A percentile compares a stretch with the other conserved stretches of the same genome.
Evolutionary conservation across 2,888 invertebrate genomes (phyloP).

Genomic region (Erebia palarica): DNA sequence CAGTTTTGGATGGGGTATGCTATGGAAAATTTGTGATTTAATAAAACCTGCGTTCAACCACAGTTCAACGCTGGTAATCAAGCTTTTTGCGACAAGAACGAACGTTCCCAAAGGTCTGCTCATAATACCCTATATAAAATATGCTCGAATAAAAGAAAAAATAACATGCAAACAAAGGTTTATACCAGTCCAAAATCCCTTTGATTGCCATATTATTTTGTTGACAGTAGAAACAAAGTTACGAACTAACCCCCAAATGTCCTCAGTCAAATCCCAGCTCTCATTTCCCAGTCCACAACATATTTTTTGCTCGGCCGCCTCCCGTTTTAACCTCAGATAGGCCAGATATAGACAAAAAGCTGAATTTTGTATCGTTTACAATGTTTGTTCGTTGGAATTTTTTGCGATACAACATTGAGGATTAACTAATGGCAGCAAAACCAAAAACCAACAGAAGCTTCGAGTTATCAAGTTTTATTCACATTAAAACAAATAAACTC

Average conservation of each 20-base stretch:
- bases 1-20: no score
- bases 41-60: no score
- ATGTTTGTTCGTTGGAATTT: background rate
- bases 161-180: no score
- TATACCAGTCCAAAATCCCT: background rate
- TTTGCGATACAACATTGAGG: background rate
- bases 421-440: slow-evolving; percentile 1
- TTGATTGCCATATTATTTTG: background rate
- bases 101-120: no score
- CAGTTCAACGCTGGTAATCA: no score
- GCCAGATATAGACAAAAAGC: slow-evolving; percentile 1
- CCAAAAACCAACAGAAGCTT: background rate
- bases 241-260: no score
- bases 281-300: slow-evolving; percentile 10
- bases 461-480: background rate
- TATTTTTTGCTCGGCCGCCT: slow-evolving; percentile 12
- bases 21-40: no score
- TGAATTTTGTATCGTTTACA: background rate
- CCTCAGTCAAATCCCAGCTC: background rate
- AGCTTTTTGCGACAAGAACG: no score
- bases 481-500: background rate
- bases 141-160: no score
- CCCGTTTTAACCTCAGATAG: background rate
- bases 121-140: no score
- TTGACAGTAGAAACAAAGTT: slow-evolving; percentile 3